These are phyloP conservation scores for Cryptus armator DNA, from an alignment of 2,888 invertebrate genomes.

Conservation along the genomic window DNA sequence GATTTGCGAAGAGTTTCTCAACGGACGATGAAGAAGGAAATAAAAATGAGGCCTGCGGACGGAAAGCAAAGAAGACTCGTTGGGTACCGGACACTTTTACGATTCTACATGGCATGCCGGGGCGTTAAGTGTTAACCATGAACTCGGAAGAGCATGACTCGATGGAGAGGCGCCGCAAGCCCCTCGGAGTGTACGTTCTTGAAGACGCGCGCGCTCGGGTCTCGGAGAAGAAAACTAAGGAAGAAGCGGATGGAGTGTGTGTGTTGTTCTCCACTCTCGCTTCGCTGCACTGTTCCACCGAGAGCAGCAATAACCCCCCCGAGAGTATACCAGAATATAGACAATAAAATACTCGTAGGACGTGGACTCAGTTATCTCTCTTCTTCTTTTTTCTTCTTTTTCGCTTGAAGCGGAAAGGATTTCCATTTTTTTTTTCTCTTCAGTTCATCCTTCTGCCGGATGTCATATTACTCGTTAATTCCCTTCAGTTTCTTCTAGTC, in stretches of 20 bases:
- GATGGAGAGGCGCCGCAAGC: conserved; percentile 37
- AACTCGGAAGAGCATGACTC: conserved; percentile 38
- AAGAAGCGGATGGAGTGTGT: conserved; percentile 28
- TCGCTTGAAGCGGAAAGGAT: neutral
- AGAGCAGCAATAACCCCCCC: conserved; percentile 56
- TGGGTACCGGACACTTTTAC: conserved; percentile 37
- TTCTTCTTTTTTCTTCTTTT: conserved; percentile 1
- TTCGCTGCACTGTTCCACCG: conserved; percentile 68
- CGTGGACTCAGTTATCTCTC: conserved; percentile 5
- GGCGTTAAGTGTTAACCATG: conserved; percentile 57
- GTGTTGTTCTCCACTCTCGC: conserved; percentile 61
- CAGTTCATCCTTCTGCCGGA: neutral
- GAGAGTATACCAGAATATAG: conserved; percentile 37
- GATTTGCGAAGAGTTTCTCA: neutral
- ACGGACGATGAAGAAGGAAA: neutral
- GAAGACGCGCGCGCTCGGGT: neutral
- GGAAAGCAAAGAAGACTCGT: conserved; percentile 18
- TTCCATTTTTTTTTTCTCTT: neutral
- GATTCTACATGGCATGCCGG: conserved; percentile 26
- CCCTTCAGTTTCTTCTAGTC: neutral
- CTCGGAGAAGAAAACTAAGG: conserved; percentile 6
- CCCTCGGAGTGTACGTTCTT: conserved; percentile 5
- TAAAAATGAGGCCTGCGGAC: neutral
- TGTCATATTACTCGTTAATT: conserved; percentile 14
- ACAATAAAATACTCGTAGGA: conserved; percentile 39